Evolutionary conservation across 2,888 invertebrate species (phyloP).

Genomic region (Himalopsyche tibetana): DNA sequence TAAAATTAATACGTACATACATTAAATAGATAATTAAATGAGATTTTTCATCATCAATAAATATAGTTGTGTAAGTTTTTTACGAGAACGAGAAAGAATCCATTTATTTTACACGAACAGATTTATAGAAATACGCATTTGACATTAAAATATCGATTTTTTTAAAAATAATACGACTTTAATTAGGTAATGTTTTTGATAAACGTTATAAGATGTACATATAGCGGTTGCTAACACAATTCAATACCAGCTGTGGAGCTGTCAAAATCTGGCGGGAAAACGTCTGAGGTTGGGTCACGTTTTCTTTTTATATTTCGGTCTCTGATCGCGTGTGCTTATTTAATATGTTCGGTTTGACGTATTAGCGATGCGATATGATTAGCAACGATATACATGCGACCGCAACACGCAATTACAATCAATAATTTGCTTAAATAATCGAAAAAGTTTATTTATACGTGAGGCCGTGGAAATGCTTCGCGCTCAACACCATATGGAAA

Average conservation of each 20-base stretch:
- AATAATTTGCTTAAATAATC: conserved; percentile 8
- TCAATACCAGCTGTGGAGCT: not conserved
- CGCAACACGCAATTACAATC: not conserved
- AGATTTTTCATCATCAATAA: no score
- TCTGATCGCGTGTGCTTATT: not conserved
- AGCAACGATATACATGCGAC: not conserved
- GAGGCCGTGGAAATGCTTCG: not conserved
- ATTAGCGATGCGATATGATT: not conserved
- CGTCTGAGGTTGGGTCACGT: conserved; percentile 11
- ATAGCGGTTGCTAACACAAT: not conserved
- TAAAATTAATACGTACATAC: no score
- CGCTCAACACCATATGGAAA: no score
- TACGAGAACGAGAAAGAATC: no score
- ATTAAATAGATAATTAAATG: no score
- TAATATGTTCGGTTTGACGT: not conserved
- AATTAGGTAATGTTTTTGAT: no score
- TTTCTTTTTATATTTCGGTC: conserved; percentile 13
- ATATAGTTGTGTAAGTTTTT: no score
- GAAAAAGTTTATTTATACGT: conserved; percentile 3
- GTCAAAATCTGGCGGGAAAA: conserved; percentile 19
- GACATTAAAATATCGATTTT: no score
- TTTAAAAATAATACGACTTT: no score
- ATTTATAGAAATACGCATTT: no score
- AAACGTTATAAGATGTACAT: not conserved
- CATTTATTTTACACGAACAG: no score